Conservation (phyloP, 2,113 vertebrate species). For the Campylomormyrus tamandua region DNA sequence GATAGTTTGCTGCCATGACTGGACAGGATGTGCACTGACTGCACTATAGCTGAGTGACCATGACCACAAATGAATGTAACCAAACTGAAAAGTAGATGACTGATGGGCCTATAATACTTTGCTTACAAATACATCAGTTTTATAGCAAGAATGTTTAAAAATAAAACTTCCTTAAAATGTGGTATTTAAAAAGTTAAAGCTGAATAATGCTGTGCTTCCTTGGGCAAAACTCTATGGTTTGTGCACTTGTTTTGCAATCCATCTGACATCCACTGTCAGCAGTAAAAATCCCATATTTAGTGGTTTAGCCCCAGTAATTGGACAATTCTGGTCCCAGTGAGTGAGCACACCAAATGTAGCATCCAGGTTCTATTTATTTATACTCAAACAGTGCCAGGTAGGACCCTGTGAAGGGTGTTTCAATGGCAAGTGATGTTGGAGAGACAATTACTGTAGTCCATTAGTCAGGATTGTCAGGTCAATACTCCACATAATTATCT, state of each 20-base stretch:
- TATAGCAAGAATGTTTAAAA: background rate
- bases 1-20: background rate
- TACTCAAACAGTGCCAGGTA: background rate
- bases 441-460: conserved; percentile 3
- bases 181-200: background rate
- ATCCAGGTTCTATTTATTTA: background rate
- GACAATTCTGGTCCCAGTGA: background rate
- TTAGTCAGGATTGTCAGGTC: background rate
- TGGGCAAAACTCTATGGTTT: background rate
- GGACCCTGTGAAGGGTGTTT: background rate
- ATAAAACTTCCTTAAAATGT: background rate
- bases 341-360: conserved; percentile 3
- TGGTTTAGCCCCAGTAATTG: background rate
- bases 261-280: background rate
- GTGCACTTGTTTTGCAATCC: background rate
- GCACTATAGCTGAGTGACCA: background rate
- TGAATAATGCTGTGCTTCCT: background rate
- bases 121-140: background rate
- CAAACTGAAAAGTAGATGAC: background rate
- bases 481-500: conserved; percentile 1
- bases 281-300: background rate
- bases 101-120: background rate
- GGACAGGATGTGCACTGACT: background rate
- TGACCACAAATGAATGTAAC: background rate
- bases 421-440: background rate